Evolutionary conservation across 2,797 vertebrate species (phyloP).

Genomic region (Syndactyla subalaris): DNA sequence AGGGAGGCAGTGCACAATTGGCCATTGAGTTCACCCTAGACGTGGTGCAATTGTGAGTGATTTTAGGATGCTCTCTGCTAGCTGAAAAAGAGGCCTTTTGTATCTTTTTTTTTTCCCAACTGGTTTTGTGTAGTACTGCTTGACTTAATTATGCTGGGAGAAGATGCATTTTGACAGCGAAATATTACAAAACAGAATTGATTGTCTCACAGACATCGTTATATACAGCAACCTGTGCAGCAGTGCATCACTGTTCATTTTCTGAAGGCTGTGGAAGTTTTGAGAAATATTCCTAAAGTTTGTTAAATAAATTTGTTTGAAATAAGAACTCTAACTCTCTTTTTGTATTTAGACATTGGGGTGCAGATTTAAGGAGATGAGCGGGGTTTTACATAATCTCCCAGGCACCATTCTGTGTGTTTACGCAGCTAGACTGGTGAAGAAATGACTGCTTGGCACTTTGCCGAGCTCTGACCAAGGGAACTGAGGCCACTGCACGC

Average conservation of each 20-base stretch:
- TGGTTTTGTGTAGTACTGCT: not conserved
- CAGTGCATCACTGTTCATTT: not conserved
- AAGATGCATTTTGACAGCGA: not conserved
- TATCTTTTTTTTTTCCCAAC: not conserved
- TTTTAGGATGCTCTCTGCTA: not conserved
- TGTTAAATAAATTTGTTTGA: constrained; percentile 64
- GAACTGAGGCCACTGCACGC: rapidly evolving
- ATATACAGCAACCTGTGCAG: not conserved
- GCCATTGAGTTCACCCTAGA: not conserved
- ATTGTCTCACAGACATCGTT: not conserved
- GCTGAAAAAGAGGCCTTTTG: constrained; percentile 11
- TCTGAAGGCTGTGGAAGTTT: constrained; percentile 1
- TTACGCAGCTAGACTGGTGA: not conserved
- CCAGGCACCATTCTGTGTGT: not conserved
- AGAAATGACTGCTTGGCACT: not conserved
- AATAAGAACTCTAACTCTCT: not conserved
- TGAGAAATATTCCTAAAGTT: constrained; percentile 12
- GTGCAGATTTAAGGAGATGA: not conserved
- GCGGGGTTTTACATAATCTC: not conserved
- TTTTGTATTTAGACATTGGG: not conserved
- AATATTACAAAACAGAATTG: not conserved
- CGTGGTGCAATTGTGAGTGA: not conserved
- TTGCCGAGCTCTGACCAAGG: not conserved
- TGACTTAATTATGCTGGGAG: not conserved
- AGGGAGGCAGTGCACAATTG: not conserved